phyloP scores from a whole-genome alignment of 2,113 vertebrate species.

The Pedionomus torquatus region DNA sequence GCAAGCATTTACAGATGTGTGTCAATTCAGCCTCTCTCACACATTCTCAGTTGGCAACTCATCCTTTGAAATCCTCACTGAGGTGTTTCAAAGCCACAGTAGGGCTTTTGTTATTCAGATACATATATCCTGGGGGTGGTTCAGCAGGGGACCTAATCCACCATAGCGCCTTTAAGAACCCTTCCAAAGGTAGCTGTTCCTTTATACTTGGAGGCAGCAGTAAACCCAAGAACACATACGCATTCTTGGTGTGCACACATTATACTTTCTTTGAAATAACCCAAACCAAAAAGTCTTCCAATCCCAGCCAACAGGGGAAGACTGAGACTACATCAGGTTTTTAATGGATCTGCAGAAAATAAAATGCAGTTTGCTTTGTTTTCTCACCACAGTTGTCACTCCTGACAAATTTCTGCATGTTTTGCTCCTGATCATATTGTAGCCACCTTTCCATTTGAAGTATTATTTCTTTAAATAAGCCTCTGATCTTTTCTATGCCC shows the following conservation, averaged over 20 bases:
- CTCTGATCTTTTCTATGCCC: neutral
- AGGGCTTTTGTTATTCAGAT: neutral
- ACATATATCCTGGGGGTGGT: neutral
- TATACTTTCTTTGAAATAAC: neutral
- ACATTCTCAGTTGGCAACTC: neutral
- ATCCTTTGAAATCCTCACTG: neutral
- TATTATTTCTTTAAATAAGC: neutral
- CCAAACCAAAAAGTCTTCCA: neutral
- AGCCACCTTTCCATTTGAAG: neutral
- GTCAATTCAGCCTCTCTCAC: neutral
- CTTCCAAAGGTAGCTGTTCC: neutral
- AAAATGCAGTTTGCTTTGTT: neutral
- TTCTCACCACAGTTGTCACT: neutral
- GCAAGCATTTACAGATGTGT: rapidly evolving
- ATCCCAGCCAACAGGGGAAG: neutral
- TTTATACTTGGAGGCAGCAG: neutral
- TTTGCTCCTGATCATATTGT: neutral
- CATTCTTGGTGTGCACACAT: neutral
- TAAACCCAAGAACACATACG: neutral
- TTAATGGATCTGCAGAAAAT: neutral
- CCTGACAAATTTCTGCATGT: neutral
- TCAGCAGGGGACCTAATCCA: neutral
- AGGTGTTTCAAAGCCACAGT: neutral
- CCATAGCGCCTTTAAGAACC: neutral
- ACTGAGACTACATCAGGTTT: neutral